Base-by-base conservation (phyloP, 1,140 invertebrate genomes). In the Idris sp. region DNA sequence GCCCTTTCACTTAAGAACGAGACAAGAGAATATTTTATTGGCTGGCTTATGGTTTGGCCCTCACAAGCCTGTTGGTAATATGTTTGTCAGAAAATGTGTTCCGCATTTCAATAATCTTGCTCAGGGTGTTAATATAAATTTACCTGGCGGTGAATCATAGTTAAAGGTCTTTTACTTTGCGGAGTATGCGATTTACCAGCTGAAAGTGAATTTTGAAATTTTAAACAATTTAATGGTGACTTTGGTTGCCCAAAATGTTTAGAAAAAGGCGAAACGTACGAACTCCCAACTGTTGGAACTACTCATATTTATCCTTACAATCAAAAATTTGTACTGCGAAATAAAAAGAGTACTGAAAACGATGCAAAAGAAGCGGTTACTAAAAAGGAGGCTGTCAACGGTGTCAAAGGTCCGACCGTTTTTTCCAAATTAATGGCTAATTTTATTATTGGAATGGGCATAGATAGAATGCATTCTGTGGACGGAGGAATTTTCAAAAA, bases 401-500 rank as follows among this genome's bases (percentile, higher is more conserved):
- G 67, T 19, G 15, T 71, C 1, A 62, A 53, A 56, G 72, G 74
- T 1, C 35, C 7, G 1, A 48, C 53, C 8, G 22, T 44, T n/a
- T 46, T 75, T 14, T 64, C 73, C 19, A 54, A 31, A 26, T n/a
- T 75, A 30, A 75, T 75, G 65, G 65, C 68, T 2, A 48, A 73
- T 67, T 73, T 67, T 40, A 44, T 68, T 1, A 28, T 9, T 18
- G 74, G 18, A 1, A 53, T 22, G 30, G 35, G 3, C 16, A 53
- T 53, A 6, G 49, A 53, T 26, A 1, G 35, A n/a, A 76, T 76
- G 65, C 65, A 69, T 31, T 13, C 14, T 4, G 56, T 76, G 16
- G 73, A 69, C 11, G 38, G 58, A 8, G 73, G 44, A 2, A 59
- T 64, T 2, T 10, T 64, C 31, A 76, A 71, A 65, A 71, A 71